Percentiles rank a stretch among this genome's conserved stretches.
Conservation (phyloP, 1,140 invertebrate genomes). For the Drosophila pectinifera region DNA sequence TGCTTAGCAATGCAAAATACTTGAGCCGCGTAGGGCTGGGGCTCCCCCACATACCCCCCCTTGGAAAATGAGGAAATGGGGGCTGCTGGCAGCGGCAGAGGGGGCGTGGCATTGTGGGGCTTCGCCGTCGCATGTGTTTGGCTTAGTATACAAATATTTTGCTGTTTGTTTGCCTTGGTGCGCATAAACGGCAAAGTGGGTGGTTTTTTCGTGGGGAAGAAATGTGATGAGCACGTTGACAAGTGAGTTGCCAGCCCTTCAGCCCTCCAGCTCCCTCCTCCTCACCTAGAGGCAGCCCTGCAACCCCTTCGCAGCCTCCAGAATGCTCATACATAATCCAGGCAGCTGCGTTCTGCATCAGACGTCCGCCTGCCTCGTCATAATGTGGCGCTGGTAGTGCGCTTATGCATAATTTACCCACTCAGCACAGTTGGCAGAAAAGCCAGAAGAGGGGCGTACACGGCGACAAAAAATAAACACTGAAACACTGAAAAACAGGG, state of each 20-base stretch:
- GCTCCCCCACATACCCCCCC: neutral
- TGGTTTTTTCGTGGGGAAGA: slow-evolving; percentile 37
- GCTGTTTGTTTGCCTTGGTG: slow-evolving; percentile 81
- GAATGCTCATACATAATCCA: slow-evolving; percentile 72
- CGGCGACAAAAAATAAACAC: neutral
- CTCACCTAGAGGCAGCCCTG: neutral
- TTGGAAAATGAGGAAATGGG: slow-evolving; percentile 29
- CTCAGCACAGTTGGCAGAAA: slow-evolving; percentile 62
- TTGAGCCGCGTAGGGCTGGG: slow-evolving; percentile 68
- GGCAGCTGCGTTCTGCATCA: slow-evolving; percentile 70
- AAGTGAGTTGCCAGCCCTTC: slow-evolving; percentile 59
- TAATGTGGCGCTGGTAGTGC: slow-evolving; percentile 80
- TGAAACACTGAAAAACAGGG: slow-evolving; percentile 3
- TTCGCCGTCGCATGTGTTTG: slow-evolving; percentile 77
- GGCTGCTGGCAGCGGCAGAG: slow-evolving; percentile 4
- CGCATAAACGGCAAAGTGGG: slow-evolving; percentile 64
- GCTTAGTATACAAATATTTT: slow-evolving; percentile 83
- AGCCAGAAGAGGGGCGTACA: slow-evolving; percentile 40
- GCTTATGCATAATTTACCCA: slow-evolving; percentile 83
- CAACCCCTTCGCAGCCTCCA: neutral
- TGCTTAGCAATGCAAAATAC: slow-evolving; percentile 83
- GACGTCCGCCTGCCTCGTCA: slow-evolving; percentile 69
- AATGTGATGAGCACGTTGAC: slow-evolving; percentile 79
- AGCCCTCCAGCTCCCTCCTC: neutral
- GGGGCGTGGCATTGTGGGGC: slow-evolving; percentile 61